Base-by-base conservation (phyloP, 2,113 vertebrate genomes). In the Xyrauchen texanus region DNA sequence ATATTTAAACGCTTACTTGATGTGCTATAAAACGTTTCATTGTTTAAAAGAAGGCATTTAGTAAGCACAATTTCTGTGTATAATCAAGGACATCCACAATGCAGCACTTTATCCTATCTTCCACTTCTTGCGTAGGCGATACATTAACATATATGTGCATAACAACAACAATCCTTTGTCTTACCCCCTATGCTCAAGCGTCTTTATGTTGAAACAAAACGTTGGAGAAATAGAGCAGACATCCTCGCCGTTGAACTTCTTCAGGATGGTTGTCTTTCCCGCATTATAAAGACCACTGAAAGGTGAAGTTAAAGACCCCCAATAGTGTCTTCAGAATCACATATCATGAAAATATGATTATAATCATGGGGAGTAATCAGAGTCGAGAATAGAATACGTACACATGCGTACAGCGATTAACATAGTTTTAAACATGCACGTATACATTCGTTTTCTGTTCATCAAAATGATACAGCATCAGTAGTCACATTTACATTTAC, bases 211-310 rank as follows among this genome's bases (percentile, higher is more conserved):
- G 91, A 97, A 97, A 85, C 96, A 96, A 70, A 97, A 88, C 0
- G 96, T 97, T 0, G 96, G 96, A 0, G 96, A 96, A 81, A 97
- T 96, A 77, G 95, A 96, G 87, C 95, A 95, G 3, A 97, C 86
- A 64, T 97, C 96, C 58, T 97, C 96, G 2, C 96, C 96, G 0
- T 96, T 97, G 60, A 97, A 96, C 86, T 96, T 97, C 86, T 97
- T 97, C 77, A 97, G 85, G 81, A 97, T 96, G 67, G 96, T 97
- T 0, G 96, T 97, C 85, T 97, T 97, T 5, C 96, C 96, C 0
- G 96, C 96, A 34, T 97, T 97, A 87, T 97, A 96, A 82, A 97
- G 85, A 16, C 96, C 96, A 0, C 96, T 97, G 73, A 7, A 7
- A 49, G 4, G 0, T 7, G 44, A 0, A 0, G 90, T 94, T 89